Evolutionary conservation across 2,888 invertebrate genomes (phyloP), one percentile per base, ranked within the genome.

Genomic region (Chelonus formosanus): DNA sequence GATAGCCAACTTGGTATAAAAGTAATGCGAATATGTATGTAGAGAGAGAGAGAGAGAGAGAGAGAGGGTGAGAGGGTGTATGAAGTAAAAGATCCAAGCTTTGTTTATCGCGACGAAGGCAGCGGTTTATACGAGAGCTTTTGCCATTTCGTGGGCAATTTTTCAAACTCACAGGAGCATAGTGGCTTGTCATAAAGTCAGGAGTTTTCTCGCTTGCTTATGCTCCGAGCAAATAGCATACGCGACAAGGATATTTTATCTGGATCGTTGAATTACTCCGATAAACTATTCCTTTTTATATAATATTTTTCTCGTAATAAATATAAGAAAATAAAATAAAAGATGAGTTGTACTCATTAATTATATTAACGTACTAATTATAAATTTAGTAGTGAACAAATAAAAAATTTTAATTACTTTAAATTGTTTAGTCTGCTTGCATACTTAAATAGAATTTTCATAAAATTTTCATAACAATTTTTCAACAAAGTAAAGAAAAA

Each of bases 81-180:
- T 47, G 58, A 40, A 50, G 62, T 57, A 69, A 67, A 67, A 69
- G 64, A 62, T 57, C 53, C 59, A 50, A 65, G 60, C 57, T 67
- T 71, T 65, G 67, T 71, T 71, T 69, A 71, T 71, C 67, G 65
- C 67, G 65, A 61, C 54, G 67, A 67, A 65, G 67, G 63, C 57
- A 66, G 59, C 60, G 68, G 67, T 67, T 74, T 74, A 71, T 73
- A 68, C 71, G 67, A 67, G 73, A 73, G 70, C 70, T 73, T 72
- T 73, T 70, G 72, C 68, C 70, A 73, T 76, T 74, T 73, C 70
- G 70, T 67, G 70, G 69, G 70, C 72, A 64, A 76, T 76, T 76
- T 76, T 74, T 76, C 73, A 74, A 71, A 60, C 67, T 67, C 68
- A 70, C 69, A 65, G 66, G 48, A 73, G 65, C 63, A 47, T 63